A percentile compares a stretch with the other conserved stretches of the same genome.
Evolutionary conservation across 2,113 vertebrate species (phyloP).

Genomic region (Dolichallabes microphthalmus): DNA sequence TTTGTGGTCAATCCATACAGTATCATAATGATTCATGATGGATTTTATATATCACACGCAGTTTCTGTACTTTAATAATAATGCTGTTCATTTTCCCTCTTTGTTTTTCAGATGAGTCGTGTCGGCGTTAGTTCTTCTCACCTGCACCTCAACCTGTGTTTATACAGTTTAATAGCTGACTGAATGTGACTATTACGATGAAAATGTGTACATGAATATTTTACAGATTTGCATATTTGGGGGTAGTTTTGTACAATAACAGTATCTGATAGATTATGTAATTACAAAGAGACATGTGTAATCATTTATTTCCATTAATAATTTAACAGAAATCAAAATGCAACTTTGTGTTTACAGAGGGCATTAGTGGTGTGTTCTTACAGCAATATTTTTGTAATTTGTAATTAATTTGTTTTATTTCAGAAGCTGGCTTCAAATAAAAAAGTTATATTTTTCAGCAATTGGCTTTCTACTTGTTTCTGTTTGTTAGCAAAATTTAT

Average conservation of each 20-base stretch:
- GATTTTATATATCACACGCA: background rate
- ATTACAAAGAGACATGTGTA: background rate
- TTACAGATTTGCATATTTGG: background rate
- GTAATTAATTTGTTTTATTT: conserved; percentile 51
- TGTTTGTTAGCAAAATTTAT: background rate
- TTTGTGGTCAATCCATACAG: background rate
- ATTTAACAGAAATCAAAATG: background rate
- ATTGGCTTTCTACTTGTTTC: conserved; percentile 19
- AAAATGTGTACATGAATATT: conserved; percentile 11
- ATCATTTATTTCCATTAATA: background rate
- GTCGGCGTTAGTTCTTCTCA: conserved; percentile 58
- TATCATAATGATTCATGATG: background rate
- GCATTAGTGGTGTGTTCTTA: background rate
- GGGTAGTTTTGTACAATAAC: background rate
- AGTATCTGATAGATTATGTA: background rate
- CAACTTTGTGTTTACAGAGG: background rate
- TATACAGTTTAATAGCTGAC: background rate
- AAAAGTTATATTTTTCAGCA: conserved; percentile 44
- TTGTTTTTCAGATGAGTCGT: conserved; percentile 71
- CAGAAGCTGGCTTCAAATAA: conserved; percentile 67
- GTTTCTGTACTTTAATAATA: background rate
- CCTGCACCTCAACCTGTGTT: background rate
- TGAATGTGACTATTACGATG: background rate
- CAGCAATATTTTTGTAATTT: background rate
- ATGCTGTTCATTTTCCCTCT: conserved; percentile 41